These are phyloP conservation scores for Acinonyx jubatus DNA, from an alignment of 2,113 vertebrate species.

Conservation along the genomic window DNA sequence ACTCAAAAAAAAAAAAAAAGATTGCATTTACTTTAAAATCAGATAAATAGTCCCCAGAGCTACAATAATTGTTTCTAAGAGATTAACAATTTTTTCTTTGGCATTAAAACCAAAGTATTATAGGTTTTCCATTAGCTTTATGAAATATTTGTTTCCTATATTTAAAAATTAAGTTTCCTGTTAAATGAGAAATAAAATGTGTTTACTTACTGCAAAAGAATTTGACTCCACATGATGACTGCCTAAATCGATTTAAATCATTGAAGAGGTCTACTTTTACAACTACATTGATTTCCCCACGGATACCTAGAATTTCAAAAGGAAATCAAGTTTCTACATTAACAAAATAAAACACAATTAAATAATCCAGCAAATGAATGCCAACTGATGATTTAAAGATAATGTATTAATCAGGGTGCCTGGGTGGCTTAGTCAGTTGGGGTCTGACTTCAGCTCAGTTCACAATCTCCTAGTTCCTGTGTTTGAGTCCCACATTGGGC, in stretches of 20 bases:
- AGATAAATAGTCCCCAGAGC: background rate
- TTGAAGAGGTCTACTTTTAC: slow-evolving; percentile 99
- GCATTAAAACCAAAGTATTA: slow-evolving; percentile 11
- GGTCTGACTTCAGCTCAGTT: too few relatives aligned
- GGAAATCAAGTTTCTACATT: slow-evolving; percentile 37
- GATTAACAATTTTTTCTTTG: background rate
- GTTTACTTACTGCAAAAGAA: slow-evolving; percentile 98
- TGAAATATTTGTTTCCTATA: slow-evolving; percentile 14
- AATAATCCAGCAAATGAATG: slow-evolving; percentile 26
- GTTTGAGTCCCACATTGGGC: too few relatives aligned
- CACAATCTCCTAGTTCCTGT: too few relatives aligned
- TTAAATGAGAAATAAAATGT: background rate
- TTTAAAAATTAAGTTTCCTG: slow-evolving; percentile 46
- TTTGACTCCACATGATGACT: slow-evolving; percentile 98
- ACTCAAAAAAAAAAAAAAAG: slow-evolving; percentile 1
- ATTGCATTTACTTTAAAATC: background rate
- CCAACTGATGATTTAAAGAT: background rate
- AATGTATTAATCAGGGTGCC: background rate
- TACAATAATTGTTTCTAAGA: slow-evolving; percentile 31
- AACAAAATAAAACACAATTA: slow-evolving; percentile 8
- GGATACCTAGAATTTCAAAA: slow-evolving; percentile 89
- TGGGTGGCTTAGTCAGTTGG: too few relatives aligned
- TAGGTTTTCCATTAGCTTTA: background rate
- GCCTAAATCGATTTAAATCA: slow-evolving; percentile 97
- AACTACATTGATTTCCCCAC: slow-evolving; percentile 97